Base-by-base conservation (phyloP, 2,113 vertebrate species). In the Psophia crepitans region DNA sequence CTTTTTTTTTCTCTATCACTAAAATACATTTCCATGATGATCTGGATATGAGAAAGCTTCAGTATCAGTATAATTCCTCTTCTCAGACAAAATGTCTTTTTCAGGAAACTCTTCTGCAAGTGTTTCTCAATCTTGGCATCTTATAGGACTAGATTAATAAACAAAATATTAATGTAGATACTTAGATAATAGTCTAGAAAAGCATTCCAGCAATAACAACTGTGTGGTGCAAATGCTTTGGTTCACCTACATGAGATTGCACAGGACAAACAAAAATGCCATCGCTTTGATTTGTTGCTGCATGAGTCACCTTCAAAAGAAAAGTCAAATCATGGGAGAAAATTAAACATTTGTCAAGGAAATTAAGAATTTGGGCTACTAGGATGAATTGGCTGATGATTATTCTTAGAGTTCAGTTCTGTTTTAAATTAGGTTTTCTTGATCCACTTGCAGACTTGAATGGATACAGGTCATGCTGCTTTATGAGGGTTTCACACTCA, bases 291-390 rank as follows among this genome's bases (percentile, higher is more conserved):
- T 87, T 84, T 88, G 37, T 53, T 84, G n/a, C 49, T 91, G 28
- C 26, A 30, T 79, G 78, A 91, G 33, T 93, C 53, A 78, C 43
- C 53, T 91, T 83, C 44, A 65, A 69, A 88, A 68, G 66, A 90
- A 85, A 93, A 93, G 33, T 88, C 37, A 88, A 80, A 85, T 88
- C 44, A 66, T 41, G 46, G n/a, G 26, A 91, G 41, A 91, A 89
- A 95, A 85, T 82, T n/a, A 90, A 89, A 46, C 41, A n/a, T 69
- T 93, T 94, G 75, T 86, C 63, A 83, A 79, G 41, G 49, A 92
- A 89, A 54, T 53, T 15, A 94, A 85, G 82, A 85, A 51, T 74
- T 12, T 4, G 2, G 32, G 28, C 49, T 41, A 27, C 43, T 90
- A 70, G 28, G 28, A 69, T 61, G 70, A 77, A 85, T 33, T 76